Evolutionary conservation across 2,797 vertebrate species (phyloP).

Genomic region (Huso huso): DNA sequence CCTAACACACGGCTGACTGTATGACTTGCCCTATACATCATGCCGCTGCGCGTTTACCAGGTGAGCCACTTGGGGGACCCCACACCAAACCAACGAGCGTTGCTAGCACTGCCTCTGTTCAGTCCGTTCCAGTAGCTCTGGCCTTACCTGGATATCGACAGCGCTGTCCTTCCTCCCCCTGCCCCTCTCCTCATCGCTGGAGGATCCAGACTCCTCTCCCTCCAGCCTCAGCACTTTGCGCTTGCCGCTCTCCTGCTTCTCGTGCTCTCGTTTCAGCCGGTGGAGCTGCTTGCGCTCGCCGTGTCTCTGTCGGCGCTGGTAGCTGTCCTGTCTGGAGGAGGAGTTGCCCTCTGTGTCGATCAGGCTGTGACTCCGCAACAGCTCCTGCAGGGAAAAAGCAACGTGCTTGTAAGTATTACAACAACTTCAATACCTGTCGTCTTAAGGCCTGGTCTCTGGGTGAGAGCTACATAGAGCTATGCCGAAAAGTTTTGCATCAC

Average conservation of each 20-base stretch:
- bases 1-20: too few relatives aligned
- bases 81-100: not conserved
- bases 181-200: constrained; percentile 48
- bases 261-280: constrained; percentile 68
- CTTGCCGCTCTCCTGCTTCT: constrained; percentile 50
- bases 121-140: too few relatives aligned
- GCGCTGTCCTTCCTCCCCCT: constrained; percentile 21
- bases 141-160: constrained; percentile 78
- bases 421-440: too few relatives aligned
- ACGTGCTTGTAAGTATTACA: not conserved
- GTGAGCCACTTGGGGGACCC: not conserved
- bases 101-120: not conserved
- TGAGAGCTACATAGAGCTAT: too few relatives aligned
- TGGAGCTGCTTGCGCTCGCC: constrained; percentile 65
- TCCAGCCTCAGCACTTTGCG: constrained; percentile 72
- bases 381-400: constrained; percentile 48
- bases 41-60: too few relatives aligned
- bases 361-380: constrained; percentile 68
- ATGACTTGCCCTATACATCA: too few relatives aligned
- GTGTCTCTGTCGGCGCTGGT: constrained; percentile 54
- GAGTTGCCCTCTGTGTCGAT: constrained; percentile 36
- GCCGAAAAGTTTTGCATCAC: too few relatives aligned
- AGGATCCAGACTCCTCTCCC: constrained; percentile 52
- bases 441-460: too few relatives aligned
- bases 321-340: constrained; percentile 34